Base-by-base conservation (phyloP, 2,888 invertebrate genomes). In the Pseudococcus viburni region DNA sequence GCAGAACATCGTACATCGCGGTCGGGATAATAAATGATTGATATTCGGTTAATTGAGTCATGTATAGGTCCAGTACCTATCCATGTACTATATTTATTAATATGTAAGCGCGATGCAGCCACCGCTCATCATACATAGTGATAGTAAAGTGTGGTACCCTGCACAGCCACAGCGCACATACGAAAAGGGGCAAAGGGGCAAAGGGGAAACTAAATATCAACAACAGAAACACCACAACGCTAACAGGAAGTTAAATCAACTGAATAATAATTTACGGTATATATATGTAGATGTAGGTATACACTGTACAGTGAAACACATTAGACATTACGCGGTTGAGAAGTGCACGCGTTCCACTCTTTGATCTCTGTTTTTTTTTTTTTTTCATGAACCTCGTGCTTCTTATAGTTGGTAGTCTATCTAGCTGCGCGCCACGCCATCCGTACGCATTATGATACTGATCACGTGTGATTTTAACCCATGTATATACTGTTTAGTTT, bases 241-340 rank as follows among this genome's bases (percentile, higher is more conserved):
- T 59, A 59, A 59, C 59, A 59, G 59, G 59, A 59, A 59, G 59
- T 59, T 59, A 9, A 59, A 59, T 59, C 59, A 19, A 59, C 59
- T 59, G 59, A 59, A 59, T 59, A 59, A 59, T 59, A 59, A 59
- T 59, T 59, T 59, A 59, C 59, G 19, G 17, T 15, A 2, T 15
- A 17, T 55, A 55, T 55, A 17, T 55, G 46, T 12, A 55, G 12
- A 55, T 33, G 26, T 33, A 33, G 26, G 26, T 33, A 33, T 33
- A 33, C 26, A 33, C 19, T 59, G 19, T 15, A 55, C 8, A 19
- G 59, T 59, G 9, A 59, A 59, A 59, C 59, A 59, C 59, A 59
- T 59, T 59, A 59, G 19, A 59, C 19, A 19, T n/a, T 59, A 59
- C 19, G 59, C 19, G 59, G 59, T 59, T 19, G 59, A 59, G 59